A percentile compares a stretch with the other conserved stretches of the same genome.
Evolutionary conservation across 2,797 vertebrate species (phyloP).

Genomic region (Spinus olivaceus): DNA sequence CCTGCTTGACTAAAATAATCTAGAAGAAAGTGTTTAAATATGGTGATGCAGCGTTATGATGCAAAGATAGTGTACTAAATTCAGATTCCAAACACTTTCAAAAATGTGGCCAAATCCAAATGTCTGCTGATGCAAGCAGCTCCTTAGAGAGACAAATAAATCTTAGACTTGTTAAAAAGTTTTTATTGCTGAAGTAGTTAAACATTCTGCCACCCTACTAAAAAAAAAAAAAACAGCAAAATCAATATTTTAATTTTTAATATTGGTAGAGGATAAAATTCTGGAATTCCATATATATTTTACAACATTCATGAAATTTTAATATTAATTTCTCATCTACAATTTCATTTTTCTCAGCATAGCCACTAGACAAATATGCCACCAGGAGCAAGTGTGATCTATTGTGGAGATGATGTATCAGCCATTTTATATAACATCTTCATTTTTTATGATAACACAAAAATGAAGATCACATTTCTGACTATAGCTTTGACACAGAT

Average conservation of each 20-base stretch:
- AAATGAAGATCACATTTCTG: background rate
- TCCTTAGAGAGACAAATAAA: background rate
- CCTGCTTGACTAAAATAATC: background rate
- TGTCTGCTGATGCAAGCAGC: background rate
- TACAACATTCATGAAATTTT: background rate
- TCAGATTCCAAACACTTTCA: background rate
- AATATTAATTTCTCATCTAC: background rate
- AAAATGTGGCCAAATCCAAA: background rate
- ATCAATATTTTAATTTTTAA: background rate
- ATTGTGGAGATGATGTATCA: background rate
- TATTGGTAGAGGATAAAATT: background rate
- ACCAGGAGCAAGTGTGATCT: background rate
- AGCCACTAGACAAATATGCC: background rate
- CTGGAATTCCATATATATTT: background rate
- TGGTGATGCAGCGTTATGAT: background rate
- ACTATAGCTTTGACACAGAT: background rate
- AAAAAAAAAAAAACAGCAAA: background rate
- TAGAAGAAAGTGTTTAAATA: background rate
- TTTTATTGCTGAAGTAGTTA: background rate
- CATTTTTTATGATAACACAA: background rate
- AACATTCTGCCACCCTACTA: background rate
- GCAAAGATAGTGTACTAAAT: background rate
- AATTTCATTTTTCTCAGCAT: background rate
- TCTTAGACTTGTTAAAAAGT: background rate
- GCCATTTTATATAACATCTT: background rate